Percentiles rank a stretch among this genome's conserved stretches.
Conservation (phyloP, 2,113 vertebrate genomes). For the Strix aluco region DNA sequence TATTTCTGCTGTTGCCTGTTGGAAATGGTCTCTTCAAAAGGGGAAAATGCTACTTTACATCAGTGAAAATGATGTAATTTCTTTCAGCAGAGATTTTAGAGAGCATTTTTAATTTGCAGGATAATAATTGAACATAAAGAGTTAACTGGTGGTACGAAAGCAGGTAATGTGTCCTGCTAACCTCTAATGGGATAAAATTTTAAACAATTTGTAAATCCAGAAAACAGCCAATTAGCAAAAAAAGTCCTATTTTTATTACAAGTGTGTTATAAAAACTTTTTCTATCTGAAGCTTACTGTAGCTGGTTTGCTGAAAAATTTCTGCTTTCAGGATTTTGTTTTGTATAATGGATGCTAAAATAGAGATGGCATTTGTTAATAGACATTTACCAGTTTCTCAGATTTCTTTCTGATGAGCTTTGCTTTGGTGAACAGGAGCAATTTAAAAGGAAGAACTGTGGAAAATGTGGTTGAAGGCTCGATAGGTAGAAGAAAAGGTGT, state of each 20-base stretch:
- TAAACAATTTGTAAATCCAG: neutral
- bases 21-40: neutral
- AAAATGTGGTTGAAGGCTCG: neutral
- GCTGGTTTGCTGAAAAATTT: neutral
- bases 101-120: neutral
- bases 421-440: neutral
- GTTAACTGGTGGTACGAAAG: neutral
- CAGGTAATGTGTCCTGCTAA: neutral
- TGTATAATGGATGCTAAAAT: fast-evolving
- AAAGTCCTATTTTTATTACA: neutral
- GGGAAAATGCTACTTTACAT: neutral
- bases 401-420: neutral
- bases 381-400: fast-evolving
- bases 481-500: neutral
- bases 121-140: neutral
- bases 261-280: neutral
- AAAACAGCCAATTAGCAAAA: neutral
- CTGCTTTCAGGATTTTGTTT: neutral
- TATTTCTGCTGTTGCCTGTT: neutral
- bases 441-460: neutral
- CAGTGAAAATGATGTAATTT: neutral
- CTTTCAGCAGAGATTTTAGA: neutral
- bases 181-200: neutral
- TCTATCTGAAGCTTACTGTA: neutral
- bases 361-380: neutral